A percentile compares a stretch with the other conserved stretches of the same genome.
Evolutionary conservation across 1,140 invertebrate genomes (phyloP).

Genomic region (Drosophila ambigua): DNA sequence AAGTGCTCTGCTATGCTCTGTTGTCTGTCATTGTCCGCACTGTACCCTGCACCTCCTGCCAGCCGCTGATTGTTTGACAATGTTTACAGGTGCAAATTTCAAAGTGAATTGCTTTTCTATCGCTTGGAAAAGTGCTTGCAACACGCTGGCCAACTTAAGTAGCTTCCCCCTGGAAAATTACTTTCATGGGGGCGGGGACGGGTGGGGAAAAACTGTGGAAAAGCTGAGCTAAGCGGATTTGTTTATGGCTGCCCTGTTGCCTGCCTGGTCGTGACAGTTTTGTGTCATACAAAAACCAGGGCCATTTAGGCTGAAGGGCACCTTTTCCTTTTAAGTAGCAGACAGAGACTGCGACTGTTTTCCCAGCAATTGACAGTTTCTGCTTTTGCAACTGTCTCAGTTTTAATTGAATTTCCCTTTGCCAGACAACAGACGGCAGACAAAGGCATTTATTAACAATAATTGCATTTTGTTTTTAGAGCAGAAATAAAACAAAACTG

Average conservation of each 20-base stretch:
- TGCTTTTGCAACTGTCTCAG: constrained; percentile 50
- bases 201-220: constrained; percentile 34
- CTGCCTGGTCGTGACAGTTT: constrained; percentile 64
- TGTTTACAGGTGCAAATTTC: constrained; percentile 82
- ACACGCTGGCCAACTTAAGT: constrained; percentile 64
- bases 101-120: constrained; percentile 82
- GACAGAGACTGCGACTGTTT: neutral
- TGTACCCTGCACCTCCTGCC: constrained; percentile 22
- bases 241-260: constrained; percentile 45
- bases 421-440: constrained; percentile 8
- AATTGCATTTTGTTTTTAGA: constrained; percentile 66
- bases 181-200: constrained; percentile 43
- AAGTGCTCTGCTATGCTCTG: constrained; percentile 68
- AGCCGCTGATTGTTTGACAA: constrained; percentile 67
- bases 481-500: constrained; percentile 53
- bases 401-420: constrained; percentile 73
- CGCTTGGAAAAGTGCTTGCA: constrained; percentile 78
- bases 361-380: constrained; percentile 62
- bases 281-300: constrained; percentile 61
- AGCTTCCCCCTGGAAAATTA: constrained; percentile 58
- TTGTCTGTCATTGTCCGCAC: constrained; percentile 48
- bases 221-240: constrained; percentile 80
- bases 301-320: constrained; percentile 48
- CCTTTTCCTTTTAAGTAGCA: constrained; percentile 12
- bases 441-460: constrained; percentile 77